Evolutionary conservation across 2,113 vertebrate genomes (phyloP).

Genomic region (Calyptomena viridis): DNA sequence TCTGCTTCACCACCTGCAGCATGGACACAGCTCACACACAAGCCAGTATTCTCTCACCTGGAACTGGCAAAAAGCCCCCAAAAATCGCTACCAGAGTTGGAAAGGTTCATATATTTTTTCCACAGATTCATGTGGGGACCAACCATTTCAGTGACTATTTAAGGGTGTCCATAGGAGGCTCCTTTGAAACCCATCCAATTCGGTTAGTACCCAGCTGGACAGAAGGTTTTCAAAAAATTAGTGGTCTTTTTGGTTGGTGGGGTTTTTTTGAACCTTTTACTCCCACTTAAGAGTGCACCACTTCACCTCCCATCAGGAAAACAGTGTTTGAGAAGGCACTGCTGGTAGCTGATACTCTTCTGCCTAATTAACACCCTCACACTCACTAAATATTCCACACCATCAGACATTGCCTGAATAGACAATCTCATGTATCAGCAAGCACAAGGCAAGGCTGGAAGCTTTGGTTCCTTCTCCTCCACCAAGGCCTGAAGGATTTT

Average conservation of each 20-base stretch:
- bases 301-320: not conserved
- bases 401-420: fast-evolving
- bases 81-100: not conserved
- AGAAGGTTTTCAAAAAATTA: not conserved
- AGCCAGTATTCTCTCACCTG: not conserved
- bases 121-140: not conserved
- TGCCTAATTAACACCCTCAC: not conserved
- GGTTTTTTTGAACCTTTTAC: not conserved
- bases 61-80: not conserved
- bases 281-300: fast-evolving
- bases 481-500: not conserved
- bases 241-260: not conserved
- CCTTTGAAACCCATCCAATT: not conserved
- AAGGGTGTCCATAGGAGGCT: not conserved
- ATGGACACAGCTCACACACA: not conserved
- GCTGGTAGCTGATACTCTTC: not conserved
- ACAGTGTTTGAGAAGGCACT: not conserved
- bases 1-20: not conserved
- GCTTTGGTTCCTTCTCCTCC: not conserved
- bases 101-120: not conserved
- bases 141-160: not conserved
- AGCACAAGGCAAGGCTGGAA: not conserved
- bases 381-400: not conserved
- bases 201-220: not conserved
- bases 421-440: not conserved